A percentile compares a stretch with the other conserved stretches of the same genome.
phyloP scores from a whole-genome alignment of 2,797 vertebrate species.

The Bovichtus diacanthus region DNA sequence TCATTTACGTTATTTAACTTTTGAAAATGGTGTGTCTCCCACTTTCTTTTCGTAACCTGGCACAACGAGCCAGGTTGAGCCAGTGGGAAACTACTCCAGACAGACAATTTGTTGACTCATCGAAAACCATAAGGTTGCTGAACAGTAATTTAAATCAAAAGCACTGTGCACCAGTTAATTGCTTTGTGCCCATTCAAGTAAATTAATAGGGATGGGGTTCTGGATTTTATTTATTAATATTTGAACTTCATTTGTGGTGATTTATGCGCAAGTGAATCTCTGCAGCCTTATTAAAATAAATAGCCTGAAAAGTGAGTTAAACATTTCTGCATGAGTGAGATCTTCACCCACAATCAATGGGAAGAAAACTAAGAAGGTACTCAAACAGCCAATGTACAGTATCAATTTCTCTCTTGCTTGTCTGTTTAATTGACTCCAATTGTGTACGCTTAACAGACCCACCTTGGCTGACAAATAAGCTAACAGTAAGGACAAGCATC shows the following conservation, averaged over 20 bases:
- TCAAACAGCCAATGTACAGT: neutral
- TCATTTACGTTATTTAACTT: too few species aligned
- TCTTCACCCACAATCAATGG: neutral
- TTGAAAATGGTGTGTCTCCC: too few species aligned
- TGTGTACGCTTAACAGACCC: slow-evolving; percentile 1
- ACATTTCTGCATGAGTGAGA: too few species aligned
- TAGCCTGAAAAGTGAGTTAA: neutral
- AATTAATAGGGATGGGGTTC: neutral
- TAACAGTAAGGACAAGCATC: slow-evolving; percentile 8
- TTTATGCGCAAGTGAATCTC: neutral
- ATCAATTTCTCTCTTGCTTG: neutral
- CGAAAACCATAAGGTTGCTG: neutral
- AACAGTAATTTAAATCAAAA: slow-evolving; percentile 1
- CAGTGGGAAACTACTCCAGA: neutral
- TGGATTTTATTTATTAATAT: neutral
- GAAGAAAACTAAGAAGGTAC: neutral
- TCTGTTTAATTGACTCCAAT: neutral
- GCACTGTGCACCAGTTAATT: neutral
- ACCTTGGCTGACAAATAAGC: slow-evolving; percentile 2
- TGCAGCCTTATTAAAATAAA: neutral
- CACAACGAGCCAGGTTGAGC: too few species aligned
- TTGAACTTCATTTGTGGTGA: neutral
- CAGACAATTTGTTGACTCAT: neutral
- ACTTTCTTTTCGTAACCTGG: too few species aligned
- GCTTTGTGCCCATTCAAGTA: neutral